A percentile compares a stretch with the other conserved stretches of the same genome.
Evolutionary conservation across 2,113 vertebrate genomes (phyloP).

Genomic region (Vidua macroura): DNA sequence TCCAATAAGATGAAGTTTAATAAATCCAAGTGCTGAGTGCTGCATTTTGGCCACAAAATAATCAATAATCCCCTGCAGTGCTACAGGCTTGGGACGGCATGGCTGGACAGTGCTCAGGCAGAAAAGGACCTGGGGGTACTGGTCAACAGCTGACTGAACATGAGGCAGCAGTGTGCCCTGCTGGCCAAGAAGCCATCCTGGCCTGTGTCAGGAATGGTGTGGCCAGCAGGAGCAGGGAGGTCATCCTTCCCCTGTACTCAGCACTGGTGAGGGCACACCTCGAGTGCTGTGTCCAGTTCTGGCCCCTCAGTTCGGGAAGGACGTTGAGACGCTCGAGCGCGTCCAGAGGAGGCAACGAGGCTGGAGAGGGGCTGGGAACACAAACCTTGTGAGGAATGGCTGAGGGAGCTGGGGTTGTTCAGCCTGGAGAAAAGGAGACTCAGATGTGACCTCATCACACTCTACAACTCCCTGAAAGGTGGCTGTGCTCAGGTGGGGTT

Average conservation of each 20-base stretch:
- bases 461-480: background rate
- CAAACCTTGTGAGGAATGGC: background rate
- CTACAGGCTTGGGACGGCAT: fast-evolving
- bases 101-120: background rate
- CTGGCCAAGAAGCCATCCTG: background rate
- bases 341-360: background rate
- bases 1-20: fast-evolving
- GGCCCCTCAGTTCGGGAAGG: background rate
- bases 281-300: background rate
- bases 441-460: background rate
- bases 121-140: background rate
- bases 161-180: background rate
- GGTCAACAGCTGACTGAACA: fast-evolving
- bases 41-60: background rate
- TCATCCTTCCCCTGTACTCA: fast-evolving
- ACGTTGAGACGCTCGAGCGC: fast-evolving
- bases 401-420: background rate
- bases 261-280: background rate
- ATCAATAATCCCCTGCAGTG: background rate
- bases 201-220: background rate
- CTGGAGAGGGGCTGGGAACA: background rate
- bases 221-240: background rate
- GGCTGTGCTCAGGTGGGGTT: fast-evolving
- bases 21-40: background rate
- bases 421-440: background rate